Evolutionary conservation across 2,888 invertebrate species (phyloP).

Genomic region (Cephus nigrinus): DNA sequence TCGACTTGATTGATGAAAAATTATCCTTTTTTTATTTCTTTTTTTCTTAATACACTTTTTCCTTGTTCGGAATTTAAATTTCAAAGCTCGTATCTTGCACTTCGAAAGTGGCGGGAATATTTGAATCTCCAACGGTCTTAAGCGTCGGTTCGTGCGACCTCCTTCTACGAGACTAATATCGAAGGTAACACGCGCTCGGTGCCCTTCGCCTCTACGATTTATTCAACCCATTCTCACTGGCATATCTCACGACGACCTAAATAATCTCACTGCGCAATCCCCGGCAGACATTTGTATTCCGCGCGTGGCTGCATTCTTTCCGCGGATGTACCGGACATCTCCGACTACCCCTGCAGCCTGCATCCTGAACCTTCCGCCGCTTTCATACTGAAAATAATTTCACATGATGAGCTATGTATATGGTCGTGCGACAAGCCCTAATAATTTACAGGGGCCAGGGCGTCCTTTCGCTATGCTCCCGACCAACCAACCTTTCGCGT

Average conservation of each 20-base stretch:
- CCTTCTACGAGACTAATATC: neutral
- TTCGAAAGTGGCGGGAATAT: neutral
- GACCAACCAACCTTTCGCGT: neutral
- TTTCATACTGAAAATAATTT: neutral
- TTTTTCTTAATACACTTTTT: neutral
- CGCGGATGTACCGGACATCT: constrained; percentile 11
- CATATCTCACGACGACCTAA: constrained; percentile 11
- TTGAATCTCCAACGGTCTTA: neutral
- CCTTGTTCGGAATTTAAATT: neutral
- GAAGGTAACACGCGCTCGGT: neutral
- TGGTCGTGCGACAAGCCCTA: neutral
- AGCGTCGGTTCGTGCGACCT: constrained; percentile 1
- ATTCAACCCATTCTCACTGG: constrained; percentile 3
- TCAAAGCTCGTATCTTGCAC: neutral
- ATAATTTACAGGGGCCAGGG: neutral
- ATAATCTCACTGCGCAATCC: constrained; percentile 11
- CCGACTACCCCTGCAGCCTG: neutral
- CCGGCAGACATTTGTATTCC: constrained; percentile 10
- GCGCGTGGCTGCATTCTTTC: constrained; percentile 11
- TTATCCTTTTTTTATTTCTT: neutral
- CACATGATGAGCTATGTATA: neutral
- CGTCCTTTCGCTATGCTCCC: neutral
- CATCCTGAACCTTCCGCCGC: neutral
- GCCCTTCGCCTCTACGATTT: neutral
- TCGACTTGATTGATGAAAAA: neutral